These are phyloP conservation scores for Hydraecia micacea DNA, from an alignment of 2,888 invertebrate genomes.

Conservation along the genomic window DNA sequence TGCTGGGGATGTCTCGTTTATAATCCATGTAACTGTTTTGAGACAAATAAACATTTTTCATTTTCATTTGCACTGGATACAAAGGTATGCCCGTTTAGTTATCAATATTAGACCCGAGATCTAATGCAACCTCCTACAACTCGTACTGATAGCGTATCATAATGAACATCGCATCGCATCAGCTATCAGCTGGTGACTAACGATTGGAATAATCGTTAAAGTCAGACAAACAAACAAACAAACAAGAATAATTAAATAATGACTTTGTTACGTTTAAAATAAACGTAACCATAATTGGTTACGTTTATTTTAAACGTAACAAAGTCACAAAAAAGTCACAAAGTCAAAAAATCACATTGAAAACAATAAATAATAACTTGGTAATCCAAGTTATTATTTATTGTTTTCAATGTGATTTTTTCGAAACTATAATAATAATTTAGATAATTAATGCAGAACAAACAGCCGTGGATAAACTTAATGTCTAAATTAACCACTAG, in stretches of 20 bases:
- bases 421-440: no score
- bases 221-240: background rate
- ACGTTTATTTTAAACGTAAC: no score
- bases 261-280: background rate
- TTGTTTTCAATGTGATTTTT: background rate
- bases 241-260: background rate
- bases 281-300: no score
- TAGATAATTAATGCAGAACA: background rate
- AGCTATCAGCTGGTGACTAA: background rate
- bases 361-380: no score
- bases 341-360: no score
- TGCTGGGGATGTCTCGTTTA: no score
- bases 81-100: conserved; percentile 10
- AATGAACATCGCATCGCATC: conserved; percentile 9
- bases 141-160: conserved; percentile 29
- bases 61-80: no score
- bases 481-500: background rate
- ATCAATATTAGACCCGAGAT: conserved; percentile 6
- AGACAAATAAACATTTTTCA: no score
- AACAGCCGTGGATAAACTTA: background rate
- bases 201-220: background rate
- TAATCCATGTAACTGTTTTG: no score
- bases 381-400: background rate
- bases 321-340: no score
- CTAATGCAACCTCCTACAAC: conserved; percentile 11